A percentile compares a stretch with the other conserved stretches of the same genome.
Conservation (phyloP, 2,113 vertebrate species). For the Sterrhoptilus dennistouni region DNA sequence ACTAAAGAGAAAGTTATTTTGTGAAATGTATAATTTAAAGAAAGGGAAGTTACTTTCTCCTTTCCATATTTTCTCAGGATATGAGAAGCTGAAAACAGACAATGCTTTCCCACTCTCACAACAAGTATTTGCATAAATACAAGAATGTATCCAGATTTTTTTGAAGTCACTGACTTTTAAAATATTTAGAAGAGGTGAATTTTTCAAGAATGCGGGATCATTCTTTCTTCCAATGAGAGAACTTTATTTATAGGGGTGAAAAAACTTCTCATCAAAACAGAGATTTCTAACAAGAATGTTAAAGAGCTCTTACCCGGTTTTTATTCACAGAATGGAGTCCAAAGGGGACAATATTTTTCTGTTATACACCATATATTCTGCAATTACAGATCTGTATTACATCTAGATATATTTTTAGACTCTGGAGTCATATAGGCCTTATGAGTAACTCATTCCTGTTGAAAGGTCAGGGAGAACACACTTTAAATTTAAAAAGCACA, state of each 20-base stretch:
- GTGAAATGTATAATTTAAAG: not conserved
- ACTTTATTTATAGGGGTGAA: not conserved
- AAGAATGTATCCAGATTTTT: not conserved
- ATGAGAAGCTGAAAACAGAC: not conserved
- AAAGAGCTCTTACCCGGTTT: not conserved
- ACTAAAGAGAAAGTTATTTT: not conserved
- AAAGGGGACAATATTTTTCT: not conserved
- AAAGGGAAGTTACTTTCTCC: not conserved
- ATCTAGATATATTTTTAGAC: not conserved
- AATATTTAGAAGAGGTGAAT: not conserved
- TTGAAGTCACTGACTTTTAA: not conserved
- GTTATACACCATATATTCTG: not conserved
- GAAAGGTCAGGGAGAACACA: not conserved
- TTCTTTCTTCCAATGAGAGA: not conserved
- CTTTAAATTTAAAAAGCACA: not conserved
- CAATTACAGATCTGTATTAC: not conserved
- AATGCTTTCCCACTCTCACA: not conserved
- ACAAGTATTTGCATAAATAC: not conserved
- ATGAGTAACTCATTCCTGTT: not conserved
- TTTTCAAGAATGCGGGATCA: not conserved
- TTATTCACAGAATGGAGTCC: not conserved
- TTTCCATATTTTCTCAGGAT: not conserved
- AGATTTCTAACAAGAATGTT: not conserved
- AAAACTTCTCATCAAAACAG: not conserved
- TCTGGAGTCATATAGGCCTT: not conserved